Evolutionary conservation across 2,113 vertebrate genomes (phyloP), one percentile per base, ranked within the genome.

Genomic region (Paramisgurnus dabryanus): DNA sequence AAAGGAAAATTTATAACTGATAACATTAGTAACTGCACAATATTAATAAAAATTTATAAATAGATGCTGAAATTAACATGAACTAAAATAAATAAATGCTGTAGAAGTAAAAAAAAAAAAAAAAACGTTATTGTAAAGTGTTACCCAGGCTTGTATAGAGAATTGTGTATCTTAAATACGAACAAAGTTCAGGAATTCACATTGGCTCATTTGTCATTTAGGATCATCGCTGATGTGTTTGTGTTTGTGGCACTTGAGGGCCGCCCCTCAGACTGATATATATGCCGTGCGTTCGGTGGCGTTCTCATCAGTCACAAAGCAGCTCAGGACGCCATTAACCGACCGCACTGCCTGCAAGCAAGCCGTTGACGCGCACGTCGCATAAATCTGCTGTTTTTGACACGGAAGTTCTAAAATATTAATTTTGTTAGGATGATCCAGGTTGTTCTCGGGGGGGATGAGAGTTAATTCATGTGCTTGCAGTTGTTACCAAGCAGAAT

Each of bases 351-450:
- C 91, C 92, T 91, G 85, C 84, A 84, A 93, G 91, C 90, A 86
- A 91, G 90, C 89, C 88, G 89, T 88, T 86, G 83, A 87, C 79
- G 77, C 43, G 74, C 75, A 88, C 82, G 34, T 15, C 34, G 77
- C 78, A 73, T 83, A 72, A 70, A 86, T 80, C 84, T 86, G 80
- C 86, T 78, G 86, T 86, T 84, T 88, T 79, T 91, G 89, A 92
- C 90, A 87, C 83, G 82, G 84, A 90, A 90, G 88, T 88, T 90
- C 91, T 86, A 86, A 91, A 91, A 89, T 90, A 91, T 92, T 87
- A 84, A 92, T 91, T 89, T 82, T 87, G 85, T 86, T 76, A 82
- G 64, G 89, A 90, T 80, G 84, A 89, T 89, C 85, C 87, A 89
- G 84, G 89, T 92, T 87, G 85, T 86, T 91, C 80, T 87, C 76